phyloP scores from a whole-genome alignment of 2,888 invertebrate species.

The Timandra comae region DNA sequence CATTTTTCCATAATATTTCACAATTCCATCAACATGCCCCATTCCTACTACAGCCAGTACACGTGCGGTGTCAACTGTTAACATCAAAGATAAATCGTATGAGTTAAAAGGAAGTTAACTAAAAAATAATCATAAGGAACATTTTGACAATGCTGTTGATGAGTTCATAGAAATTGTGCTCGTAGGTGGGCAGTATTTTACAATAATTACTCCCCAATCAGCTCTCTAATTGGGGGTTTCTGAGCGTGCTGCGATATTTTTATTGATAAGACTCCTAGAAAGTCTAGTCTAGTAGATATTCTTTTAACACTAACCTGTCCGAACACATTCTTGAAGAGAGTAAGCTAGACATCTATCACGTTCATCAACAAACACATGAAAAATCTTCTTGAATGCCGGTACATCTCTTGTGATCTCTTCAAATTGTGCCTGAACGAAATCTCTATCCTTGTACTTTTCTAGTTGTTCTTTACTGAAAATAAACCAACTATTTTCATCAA shows the following conservation, averaged over 20 bases:
- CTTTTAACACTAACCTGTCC: slow-evolving; percentile 32
- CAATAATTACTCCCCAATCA: background rate
- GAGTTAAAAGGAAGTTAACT: background rate
- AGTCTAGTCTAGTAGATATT: background rate
- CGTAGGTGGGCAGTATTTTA: no score
- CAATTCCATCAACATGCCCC: slow-evolving; percentile 95
- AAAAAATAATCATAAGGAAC: no score
- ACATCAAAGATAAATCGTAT: background rate
- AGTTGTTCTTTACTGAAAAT: slow-evolving; percentile 54
- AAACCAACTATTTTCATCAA: no score
- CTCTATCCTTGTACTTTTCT: slow-evolving; percentile 62
- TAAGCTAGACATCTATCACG: slow-evolving; percentile 66
- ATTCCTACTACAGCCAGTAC: slow-evolving; percentile 98
- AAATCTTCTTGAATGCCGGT: slow-evolving; percentile 69
- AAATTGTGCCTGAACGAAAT: slow-evolving; percentile 65
- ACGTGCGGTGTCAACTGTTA: slow-evolving; percentile 71
- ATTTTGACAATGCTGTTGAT: no score
- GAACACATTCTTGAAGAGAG: slow-evolving; percentile 66
- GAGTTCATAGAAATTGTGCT: no score
- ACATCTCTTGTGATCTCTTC: slow-evolving; percentile 64
- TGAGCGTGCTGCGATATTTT: no score
- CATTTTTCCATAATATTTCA: slow-evolving; percentile 65
- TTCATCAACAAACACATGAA: slow-evolving; percentile 69
- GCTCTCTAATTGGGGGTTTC: background rate
- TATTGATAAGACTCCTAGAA: background rate